A percentile compares a stretch with the other conserved stretches of the same genome.
Conservation (phyloP, 2,113 vertebrate genomes). For the Callaeas wilsoni region DNA sequence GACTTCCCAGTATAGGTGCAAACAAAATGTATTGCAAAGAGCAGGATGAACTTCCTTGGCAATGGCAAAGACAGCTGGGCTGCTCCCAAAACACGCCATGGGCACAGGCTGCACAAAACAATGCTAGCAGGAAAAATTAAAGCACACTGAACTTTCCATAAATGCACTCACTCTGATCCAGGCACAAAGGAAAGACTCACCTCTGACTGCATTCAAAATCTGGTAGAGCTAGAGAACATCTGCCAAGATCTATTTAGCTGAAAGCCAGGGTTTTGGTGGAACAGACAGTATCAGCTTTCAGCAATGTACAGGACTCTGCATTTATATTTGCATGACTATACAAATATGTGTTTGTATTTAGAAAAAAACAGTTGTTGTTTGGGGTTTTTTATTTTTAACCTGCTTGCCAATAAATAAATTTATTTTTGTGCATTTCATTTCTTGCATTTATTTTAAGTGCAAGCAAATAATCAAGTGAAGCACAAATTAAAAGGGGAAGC, state of each 20-base stretch:
- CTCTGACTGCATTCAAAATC: background rate
- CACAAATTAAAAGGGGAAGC: background rate
- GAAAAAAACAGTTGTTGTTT: background rate
- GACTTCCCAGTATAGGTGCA: background rate
- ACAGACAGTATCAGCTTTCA: background rate
- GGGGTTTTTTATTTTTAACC: background rate
- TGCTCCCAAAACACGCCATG: background rate
- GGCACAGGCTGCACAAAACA: background rate
- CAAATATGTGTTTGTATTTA: background rate
- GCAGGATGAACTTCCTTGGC: background rate
- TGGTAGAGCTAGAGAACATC: background rate
- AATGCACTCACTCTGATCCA: background rate
- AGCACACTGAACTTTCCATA: background rate
- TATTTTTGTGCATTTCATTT: background rate
- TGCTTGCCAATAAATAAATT: background rate
- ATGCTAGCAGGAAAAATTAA: background rate
- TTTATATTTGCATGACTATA: background rate
- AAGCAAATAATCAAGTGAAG: background rate
- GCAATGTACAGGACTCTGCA: background rate
- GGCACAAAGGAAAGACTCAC: background rate
- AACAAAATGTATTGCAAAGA: background rate
- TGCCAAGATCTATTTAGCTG: slow-evolving; percentile 7
- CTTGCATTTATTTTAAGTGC: background rate
- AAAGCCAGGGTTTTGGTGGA: background rate
- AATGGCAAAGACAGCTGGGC: background rate